These are phyloP conservation scores for Pangasius macronema DNA, from an alignment of 2,797 vertebrate species.

Conservation along the genomic window DNA sequence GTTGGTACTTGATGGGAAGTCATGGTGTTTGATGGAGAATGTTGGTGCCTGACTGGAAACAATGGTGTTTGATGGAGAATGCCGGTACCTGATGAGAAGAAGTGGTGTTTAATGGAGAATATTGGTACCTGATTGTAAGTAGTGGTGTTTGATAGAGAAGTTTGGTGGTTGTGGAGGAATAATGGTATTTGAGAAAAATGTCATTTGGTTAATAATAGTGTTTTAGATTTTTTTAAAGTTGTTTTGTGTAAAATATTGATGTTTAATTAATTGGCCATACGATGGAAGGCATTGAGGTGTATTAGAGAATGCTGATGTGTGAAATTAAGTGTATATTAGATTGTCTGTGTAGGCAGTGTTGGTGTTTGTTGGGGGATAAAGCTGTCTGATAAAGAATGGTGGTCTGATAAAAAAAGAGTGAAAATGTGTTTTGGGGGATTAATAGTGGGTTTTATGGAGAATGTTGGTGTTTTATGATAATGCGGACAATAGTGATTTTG, in stretches of 20 bases:
- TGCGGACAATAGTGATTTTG: neutral
- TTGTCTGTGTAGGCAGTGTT: neutral
- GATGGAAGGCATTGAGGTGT: neutral
- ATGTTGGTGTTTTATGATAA: neutral
- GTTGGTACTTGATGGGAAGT: neutral
- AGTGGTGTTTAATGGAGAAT: neutral
- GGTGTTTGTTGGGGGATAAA: neutral
- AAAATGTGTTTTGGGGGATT: neutral
- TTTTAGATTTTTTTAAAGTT: neutral
- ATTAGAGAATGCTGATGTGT: neutral
- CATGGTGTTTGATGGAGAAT: neutral
- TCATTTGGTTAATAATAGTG: too few species aligned
- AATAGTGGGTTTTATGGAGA: too few species aligned
- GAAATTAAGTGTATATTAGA: neutral
- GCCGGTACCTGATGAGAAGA: neutral
- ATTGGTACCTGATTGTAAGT: neutral
- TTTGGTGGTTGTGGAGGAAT: neutral
- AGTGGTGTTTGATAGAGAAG: neutral
- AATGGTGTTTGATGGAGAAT: neutral
- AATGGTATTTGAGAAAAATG: neutral
- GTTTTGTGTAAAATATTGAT: neutral
- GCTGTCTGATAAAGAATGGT: neutral
- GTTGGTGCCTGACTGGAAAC: neutral
- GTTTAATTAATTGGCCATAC: neutral
- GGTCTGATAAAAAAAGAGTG: neutral